Evolutionary conservation across 2,797 vertebrate species (phyloP).

Genomic region (Astyanax mexicanus): DNA sequence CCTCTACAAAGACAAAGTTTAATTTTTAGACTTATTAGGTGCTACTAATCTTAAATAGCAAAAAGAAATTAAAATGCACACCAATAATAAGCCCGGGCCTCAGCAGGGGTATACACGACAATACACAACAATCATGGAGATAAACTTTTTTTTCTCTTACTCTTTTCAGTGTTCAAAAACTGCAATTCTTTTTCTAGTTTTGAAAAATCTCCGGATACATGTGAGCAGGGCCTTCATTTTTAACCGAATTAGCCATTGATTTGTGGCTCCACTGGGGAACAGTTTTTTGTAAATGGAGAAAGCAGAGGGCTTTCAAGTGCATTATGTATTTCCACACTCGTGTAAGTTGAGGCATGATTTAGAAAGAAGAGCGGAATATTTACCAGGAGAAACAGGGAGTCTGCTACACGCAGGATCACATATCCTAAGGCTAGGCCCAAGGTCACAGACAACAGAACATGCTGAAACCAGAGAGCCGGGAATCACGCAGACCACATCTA

Average conservation of each 20-base stretch:
- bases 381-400: conserved; percentile 26
- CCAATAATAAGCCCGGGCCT: too few relatives aligned
- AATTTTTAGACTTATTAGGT: too few relatives aligned
- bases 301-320: conserved; percentile 12
- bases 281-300: conserved; percentile 16
- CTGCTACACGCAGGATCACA: conserved; percentile 62
- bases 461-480: conserved; percentile 56
- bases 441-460: conserved; percentile 57
- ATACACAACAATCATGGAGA: too few relatives aligned
- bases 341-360: neutral
- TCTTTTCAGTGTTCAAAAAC: too few relatives aligned
- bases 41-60: too few relatives aligned
- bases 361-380: conserved; percentile 40
- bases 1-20: too few relatives aligned
- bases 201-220: too few relatives aligned
- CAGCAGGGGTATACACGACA: too few relatives aligned
- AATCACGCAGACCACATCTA: conserved; percentile 30
- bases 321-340: neutral
- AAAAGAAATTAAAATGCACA: too few relatives aligned
- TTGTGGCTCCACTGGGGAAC: neutral
- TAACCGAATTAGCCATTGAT: neutral
- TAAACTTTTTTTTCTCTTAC: too few relatives aligned
- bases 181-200: too few relatives aligned
- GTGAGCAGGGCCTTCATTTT: too few relatives aligned
- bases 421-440: conserved; percentile 54